phyloP scores from a whole-genome alignment of 1,140 invertebrate genomes.

The Hypsibius dujardini region DNA sequence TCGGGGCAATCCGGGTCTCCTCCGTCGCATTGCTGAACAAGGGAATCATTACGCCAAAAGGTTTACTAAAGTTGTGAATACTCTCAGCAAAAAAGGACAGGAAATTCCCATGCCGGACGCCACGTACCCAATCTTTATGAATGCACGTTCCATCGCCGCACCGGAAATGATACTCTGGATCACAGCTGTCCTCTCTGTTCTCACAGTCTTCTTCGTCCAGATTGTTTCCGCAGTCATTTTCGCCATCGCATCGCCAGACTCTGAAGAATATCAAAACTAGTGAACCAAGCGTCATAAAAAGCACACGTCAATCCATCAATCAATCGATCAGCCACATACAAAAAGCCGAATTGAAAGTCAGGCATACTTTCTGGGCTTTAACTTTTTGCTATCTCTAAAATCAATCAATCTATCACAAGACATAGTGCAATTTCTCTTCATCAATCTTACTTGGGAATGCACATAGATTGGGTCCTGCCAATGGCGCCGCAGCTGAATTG shows the following conservation, averaged over 20 bases:
- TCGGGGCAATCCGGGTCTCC: neutral
- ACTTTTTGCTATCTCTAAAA: neutral
- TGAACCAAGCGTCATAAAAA: neutral
- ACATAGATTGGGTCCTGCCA: neutral
- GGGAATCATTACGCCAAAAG: too few species aligned
- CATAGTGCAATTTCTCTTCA: neutral
- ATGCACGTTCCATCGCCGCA: neutral
- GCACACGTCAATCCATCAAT: neutral
- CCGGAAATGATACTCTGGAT: neutral
- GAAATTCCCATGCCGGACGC: neutral
- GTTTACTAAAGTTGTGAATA: too few species aligned
- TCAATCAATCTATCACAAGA: neutral
- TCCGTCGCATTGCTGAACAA: neutral
- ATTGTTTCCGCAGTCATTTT: neutral
- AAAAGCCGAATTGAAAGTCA: neutral
- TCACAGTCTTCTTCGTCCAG: neutral
- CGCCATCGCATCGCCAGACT: slow-evolving; percentile 3
- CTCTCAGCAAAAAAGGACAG: neutral
- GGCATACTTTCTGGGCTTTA: neutral
- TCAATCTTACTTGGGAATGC: neutral
- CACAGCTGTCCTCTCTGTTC: neutral
- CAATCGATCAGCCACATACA: neutral
- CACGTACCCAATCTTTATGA: neutral
- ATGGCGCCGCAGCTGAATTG: neutral
- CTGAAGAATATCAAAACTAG: neutral